Percentiles rank a stretch among this genome's conserved stretches.
phyloP scores from a whole-genome alignment of 2,113 vertebrate genomes.

The Cyanistes caeruleus region DNA sequence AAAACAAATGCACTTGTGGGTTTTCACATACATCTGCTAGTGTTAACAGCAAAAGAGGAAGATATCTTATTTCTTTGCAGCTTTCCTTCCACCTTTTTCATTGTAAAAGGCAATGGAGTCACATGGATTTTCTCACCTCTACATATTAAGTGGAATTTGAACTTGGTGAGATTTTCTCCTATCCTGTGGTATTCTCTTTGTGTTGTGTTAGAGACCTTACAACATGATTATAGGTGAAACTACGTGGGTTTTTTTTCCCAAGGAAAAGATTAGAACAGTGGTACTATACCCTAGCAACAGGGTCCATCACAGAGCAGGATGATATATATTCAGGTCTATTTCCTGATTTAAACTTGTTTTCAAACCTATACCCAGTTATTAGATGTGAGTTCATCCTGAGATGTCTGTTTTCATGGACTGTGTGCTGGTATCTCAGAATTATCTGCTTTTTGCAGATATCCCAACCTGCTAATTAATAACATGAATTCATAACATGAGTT shows the following conservation, averaged over 20 bases:
- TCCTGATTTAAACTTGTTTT: not conserved
- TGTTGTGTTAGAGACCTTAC: not conserved
- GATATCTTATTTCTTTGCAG: not conserved
- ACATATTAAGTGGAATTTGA: not conserved
- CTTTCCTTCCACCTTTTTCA: not conserved
- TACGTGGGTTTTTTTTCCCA: not conserved
- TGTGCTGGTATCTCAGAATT: conserved; percentile 35
- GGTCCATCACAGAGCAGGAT: not conserved
- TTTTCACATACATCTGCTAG: not conserved
- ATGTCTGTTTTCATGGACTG: not conserved
- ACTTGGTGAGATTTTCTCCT: not conserved
- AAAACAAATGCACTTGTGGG: not conserved
- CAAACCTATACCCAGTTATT: not conserved
- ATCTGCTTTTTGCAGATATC: conserved; percentile 61
- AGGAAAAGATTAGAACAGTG: not conserved
- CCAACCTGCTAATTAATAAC: conserved; percentile 47
- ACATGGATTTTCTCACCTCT: not conserved
- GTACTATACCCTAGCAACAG: not conserved
- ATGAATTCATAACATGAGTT: not conserved
- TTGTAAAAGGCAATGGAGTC: not conserved
- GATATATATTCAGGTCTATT: not conserved
- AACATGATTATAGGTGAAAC: not conserved
- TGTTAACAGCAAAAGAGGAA: not conserved
- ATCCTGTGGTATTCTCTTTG: not conserved
- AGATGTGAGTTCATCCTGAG: not conserved